Evolutionary conservation across 2,888 invertebrate genomes (phyloP), one percentile per base, ranked within the genome.

Genomic region (Eilema caniola): DNA sequence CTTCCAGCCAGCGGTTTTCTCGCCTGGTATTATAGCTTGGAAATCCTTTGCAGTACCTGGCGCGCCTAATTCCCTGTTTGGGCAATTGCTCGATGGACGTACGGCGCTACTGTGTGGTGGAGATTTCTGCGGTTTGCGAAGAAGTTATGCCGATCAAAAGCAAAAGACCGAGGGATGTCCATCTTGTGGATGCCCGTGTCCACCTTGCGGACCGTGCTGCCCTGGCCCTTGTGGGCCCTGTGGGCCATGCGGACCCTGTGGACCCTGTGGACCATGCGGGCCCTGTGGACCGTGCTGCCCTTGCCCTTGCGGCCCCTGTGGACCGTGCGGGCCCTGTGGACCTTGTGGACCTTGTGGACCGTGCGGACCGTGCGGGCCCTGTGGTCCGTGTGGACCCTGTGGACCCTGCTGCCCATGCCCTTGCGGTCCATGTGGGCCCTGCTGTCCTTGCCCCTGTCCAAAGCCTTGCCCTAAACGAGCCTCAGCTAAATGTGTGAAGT

Each of bases 11-110:
- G 86, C 86, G 84, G 84, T 83, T 80, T 77, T 75, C 88, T 87
- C 82, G 88, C 87, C 87, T 83, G 90, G 93, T 93, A 92, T 93
- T 92, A 91, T 90, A 92, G 88, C 88, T 84, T 90, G 92, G 92
- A 87, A 90, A 90, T 93, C 89, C 88, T 92, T 94, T 93, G 82
- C 94, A 94, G 94, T 86, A 83, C 75, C 74, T 72, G 75, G 67
- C 74, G 80, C 79, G 72, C 73, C 72, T 62, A 69, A 79, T 66
- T 28, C 62, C 69, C 78, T 73, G 74, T 84, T 84, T 74, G 79
- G 74, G 66, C 67, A 69, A 23, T 41, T 57, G 37, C 28, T 47
- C 73, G 68, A 75, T 65, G 88, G 86, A 23, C 80, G 78, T 69
- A 85, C 83, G 53, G 73, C 79, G 60, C 80, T 85, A 61, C 83